phyloP scores from a whole-genome alignment of 2,888 invertebrate genomes.

The Nomada fucata region DNA sequence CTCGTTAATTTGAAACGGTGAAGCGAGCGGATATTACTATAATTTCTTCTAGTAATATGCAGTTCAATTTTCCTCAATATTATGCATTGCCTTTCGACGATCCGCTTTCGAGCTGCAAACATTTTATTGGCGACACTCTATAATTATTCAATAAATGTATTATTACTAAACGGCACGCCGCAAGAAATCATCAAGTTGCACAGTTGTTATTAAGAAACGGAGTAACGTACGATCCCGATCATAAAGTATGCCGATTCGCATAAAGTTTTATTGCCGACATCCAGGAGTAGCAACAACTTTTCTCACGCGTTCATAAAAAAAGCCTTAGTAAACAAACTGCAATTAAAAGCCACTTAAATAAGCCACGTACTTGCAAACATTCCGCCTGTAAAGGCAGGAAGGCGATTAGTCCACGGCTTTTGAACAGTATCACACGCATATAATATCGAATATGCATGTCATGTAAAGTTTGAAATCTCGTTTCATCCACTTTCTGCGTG shows the following conservation, averaged over 20 bases:
- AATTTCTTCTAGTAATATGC: not conserved
- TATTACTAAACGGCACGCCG: not conserved
- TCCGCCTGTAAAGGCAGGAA: not conserved
- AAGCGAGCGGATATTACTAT: too few species aligned
- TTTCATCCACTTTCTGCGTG: not conserved
- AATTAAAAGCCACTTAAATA: not conserved
- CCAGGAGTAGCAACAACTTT: not conserved
- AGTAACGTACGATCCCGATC: not conserved
- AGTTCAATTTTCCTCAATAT: not conserved
- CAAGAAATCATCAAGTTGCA: not conserved
- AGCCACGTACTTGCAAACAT: not conserved
- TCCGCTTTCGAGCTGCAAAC: not conserved
- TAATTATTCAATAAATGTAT: not conserved
- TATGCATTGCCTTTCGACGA: too few species aligned
- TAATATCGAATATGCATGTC: not conserved
- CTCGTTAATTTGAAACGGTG: too few species aligned
- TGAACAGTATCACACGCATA: not conserved
- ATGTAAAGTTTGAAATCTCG: constrained; percentile 1
- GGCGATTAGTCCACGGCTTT: not conserved
- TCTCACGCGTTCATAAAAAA: not conserved
- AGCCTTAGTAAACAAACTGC: not conserved
- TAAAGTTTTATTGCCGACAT: not conserved
- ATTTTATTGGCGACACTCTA: not conserved
- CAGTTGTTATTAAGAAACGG: not conserved
- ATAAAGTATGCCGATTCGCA: not conserved